Conservation (phyloP, 1,140 invertebrate species). For the Lepidotrigona ventralis region DNA sequence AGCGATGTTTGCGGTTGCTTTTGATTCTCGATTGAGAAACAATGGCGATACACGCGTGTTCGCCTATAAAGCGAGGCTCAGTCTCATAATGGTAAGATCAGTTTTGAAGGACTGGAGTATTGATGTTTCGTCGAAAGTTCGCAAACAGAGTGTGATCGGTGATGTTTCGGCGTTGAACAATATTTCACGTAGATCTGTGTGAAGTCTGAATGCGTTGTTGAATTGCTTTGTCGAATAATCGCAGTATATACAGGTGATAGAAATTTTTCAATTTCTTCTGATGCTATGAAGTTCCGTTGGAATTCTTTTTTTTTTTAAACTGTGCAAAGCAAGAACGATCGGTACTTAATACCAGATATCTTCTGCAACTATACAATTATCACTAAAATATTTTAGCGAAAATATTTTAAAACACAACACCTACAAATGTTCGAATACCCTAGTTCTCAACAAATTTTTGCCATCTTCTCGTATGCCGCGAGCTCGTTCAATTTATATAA, state of each 20-base stretch:
- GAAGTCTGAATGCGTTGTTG: not conserved
- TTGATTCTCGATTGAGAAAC: conserved; percentile 28
- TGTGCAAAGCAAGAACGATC: no score
- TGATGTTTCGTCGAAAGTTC: not conserved
- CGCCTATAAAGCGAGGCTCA: not conserved
- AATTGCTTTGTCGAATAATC: not conserved
- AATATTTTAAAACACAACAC: no score
- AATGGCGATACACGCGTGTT: not conserved
- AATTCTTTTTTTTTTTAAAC: no score
- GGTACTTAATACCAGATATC: no score
- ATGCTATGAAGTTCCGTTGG: no score
- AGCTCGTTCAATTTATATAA: not conserved
- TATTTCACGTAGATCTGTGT: not conserved
- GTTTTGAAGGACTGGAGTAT: not conserved
- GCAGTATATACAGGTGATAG: no score
- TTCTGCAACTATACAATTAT: no score
- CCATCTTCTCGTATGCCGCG: not conserved
- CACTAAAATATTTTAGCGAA: no score
- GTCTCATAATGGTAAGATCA: not conserved
- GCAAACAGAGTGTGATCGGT: no score
- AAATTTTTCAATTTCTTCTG: no score
- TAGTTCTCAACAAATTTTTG: not conserved
- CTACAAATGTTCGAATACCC: no score
- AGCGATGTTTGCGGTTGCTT: conserved; percentile 45
- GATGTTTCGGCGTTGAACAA: no score